Evolutionary conservation across 2,113 vertebrate species (phyloP).

Genomic region (Cromileptes altivelis): DNA sequence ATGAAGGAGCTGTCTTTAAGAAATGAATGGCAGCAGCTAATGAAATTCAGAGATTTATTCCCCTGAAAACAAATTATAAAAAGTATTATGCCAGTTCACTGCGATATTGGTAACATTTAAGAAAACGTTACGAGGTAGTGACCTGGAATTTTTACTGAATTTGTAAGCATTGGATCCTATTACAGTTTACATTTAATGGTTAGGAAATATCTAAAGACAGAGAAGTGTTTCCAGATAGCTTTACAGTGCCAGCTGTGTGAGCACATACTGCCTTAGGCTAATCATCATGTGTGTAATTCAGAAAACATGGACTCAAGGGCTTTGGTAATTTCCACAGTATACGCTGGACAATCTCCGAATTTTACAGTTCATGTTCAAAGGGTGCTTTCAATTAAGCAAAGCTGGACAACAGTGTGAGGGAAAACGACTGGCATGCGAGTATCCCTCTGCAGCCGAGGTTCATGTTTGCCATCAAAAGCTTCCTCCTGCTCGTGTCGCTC

Average conservation of each 20-base stretch:
- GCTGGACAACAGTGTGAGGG: background rate
- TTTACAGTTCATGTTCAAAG: slow-evolving; percentile 17
- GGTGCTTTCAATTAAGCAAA: slow-evolving; percentile 1
- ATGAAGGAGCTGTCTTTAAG: slow-evolving; percentile 32
- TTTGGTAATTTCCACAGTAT: slow-evolving; percentile 24
- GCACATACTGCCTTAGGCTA: slow-evolving; percentile 43
- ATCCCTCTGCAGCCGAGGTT: slow-evolving; percentile 1
- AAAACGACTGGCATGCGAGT: background rate
- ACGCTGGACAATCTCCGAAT: slow-evolving; percentile 8
- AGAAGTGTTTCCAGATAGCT: slow-evolving; percentile 14
- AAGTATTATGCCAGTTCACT: slow-evolving; percentile 40
- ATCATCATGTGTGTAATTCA: slow-evolving; percentile 39
- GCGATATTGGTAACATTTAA: slow-evolving; percentile 64
- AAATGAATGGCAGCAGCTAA: slow-evolving; percentile 48
- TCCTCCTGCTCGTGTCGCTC: slow-evolving; percentile 1
- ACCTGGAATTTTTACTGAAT: slow-evolving; percentile 27
- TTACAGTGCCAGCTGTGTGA: slow-evolving; percentile 38
- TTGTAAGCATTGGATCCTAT: slow-evolving; percentile 22
- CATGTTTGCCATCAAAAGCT: slow-evolving; percentile 12
- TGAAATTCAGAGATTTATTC: slow-evolving; percentile 52
- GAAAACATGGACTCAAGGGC: slow-evolving; percentile 34
- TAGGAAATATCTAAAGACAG: slow-evolving; percentile 23
- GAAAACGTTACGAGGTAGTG: slow-evolving; percentile 28
- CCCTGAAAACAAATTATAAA: slow-evolving; percentile 47
- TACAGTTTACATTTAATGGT: slow-evolving; percentile 51